phyloP scores from a whole-genome alignment of 2,888 invertebrate genomes.

The Cryptophagus acutangulus region DNA sequence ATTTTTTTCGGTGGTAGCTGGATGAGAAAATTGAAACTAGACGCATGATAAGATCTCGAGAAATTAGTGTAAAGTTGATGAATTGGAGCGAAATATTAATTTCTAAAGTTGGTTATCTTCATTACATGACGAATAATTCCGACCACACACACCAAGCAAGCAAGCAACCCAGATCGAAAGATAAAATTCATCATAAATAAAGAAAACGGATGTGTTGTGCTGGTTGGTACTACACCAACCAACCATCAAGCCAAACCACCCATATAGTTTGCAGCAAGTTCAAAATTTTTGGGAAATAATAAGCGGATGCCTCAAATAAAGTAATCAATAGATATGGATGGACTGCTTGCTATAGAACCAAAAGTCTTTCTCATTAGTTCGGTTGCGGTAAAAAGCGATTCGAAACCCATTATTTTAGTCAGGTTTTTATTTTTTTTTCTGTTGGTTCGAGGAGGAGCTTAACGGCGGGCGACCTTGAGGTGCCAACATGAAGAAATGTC shows the following conservation, averaged over 20 bases:
- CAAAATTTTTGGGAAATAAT: not conserved
- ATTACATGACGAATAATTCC: no score
- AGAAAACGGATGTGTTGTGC: no score
- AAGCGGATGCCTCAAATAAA: not conserved
- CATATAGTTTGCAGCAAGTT: no score
- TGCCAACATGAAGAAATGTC: constrained; percentile 39
- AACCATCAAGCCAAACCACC: no score
- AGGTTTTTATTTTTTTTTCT: no score
- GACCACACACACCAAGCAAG: not conserved
- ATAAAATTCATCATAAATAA: constrained; percentile 1
- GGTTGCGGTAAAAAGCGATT: constrained; percentile 4
- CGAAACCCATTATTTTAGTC: constrained; percentile 24
- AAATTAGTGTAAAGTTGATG: no score
- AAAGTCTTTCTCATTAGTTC: not conserved
- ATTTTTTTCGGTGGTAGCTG: no score
- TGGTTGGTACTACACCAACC: no score
- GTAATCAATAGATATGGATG: constrained; percentile 4
- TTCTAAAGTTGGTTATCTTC: no score
- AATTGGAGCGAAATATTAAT: no score
- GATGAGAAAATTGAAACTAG: no score
- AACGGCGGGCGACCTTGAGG: constrained; percentile 38
- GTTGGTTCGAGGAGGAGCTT: constrained; percentile 22
- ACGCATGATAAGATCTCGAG: no score
- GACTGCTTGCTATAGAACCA: constrained; percentile 1
- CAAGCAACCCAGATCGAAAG: not conserved